Evolutionary conservation across 2,888 invertebrate genomes (phyloP).

Genomic region (Zonitis immaculata): DNA sequence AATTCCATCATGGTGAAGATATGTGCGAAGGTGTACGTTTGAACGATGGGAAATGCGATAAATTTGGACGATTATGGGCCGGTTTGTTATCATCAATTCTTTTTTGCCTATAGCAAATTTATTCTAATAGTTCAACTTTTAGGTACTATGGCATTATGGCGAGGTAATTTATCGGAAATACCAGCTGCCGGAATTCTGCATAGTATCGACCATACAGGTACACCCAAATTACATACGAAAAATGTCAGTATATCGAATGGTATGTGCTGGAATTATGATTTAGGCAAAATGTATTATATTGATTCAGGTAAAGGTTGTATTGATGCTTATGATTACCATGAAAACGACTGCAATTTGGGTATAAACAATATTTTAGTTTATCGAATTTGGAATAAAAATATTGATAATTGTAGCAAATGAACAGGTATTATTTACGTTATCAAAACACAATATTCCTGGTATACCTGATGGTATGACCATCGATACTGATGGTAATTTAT

Average conservation of each 20-base stretch:
- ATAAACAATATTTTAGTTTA: too few species aligned
- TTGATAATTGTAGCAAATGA: too few species aligned
- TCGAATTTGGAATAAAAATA: too few species aligned
- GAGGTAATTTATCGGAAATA: not conserved
- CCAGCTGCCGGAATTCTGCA: conserved; percentile 43
- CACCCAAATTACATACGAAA: conserved; percentile 18
- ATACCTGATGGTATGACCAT: conserved; percentile 61
- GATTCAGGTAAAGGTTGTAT: conserved; percentile 66
- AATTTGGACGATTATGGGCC: conserved; percentile 66
- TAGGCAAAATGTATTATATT: conserved; percentile 68
- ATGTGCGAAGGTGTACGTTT: conserved; percentile 58
- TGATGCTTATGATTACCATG: conserved; percentile 68
- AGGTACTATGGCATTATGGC: conserved; percentile 50
- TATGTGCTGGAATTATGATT: conserved; percentile 66
- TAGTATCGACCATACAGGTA: conserved; percentile 50
- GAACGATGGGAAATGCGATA: conserved; percentile 78
- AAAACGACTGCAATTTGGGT: conserved; percentile 33
- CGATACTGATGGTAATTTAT: conserved; percentile 70
- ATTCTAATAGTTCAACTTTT: too few species aligned
- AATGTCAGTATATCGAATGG: conserved; percentile 71
- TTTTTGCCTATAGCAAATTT: too few species aligned
- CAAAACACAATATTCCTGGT: conserved; percentile 45
- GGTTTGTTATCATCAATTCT: conserved; percentile 49
- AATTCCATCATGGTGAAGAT: conserved; percentile 56
- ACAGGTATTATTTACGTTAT: conserved; percentile 55